Percentiles rank a stretch among this genome's conserved stretches.
Evolutionary conservation across 1,140 invertebrate species (phyloP).

Genomic region (Triops longicaudatus): DNA sequence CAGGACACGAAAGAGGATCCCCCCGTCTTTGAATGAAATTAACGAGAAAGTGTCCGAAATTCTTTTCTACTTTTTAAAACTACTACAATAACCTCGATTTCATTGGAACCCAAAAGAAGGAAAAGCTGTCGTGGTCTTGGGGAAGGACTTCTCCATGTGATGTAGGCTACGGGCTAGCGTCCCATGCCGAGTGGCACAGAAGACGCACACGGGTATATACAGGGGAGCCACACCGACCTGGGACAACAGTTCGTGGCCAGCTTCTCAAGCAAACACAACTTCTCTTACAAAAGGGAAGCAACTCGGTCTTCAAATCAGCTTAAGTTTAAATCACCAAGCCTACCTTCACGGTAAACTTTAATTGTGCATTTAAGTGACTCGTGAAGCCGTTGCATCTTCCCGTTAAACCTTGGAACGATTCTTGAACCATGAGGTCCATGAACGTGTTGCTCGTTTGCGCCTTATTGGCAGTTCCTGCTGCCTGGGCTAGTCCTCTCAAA

Average conservation of each 20-base stretch:
- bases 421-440: not conserved
- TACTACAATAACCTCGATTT: conserved; percentile 15
- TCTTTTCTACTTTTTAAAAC: not conserved
- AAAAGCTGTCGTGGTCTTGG: not conserved
- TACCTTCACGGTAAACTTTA: not conserved
- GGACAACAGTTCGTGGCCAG: not conserved
- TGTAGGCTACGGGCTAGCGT: conserved; percentile 1
- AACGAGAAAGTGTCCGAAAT: conserved; percentile 15
- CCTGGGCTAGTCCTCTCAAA: not conserved
- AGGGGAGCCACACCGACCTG: not conserved
- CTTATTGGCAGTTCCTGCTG: not conserved
- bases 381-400: not conserved
- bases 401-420: not conserved
- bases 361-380: not conserved
- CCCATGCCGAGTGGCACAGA: not conserved
- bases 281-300: not conserved
- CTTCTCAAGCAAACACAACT: conserved; percentile 5
- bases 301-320: not conserved
- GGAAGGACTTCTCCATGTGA: not conserved
- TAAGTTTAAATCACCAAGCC: not conserved
- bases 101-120: not conserved
- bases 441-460: not conserved
- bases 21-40: not conserved
- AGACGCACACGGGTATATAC: not conserved
- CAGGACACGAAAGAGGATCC: not conserved